Conservation (phyloP, 2,797 vertebrate species). For the Gorsachius magnificus region DNA sequence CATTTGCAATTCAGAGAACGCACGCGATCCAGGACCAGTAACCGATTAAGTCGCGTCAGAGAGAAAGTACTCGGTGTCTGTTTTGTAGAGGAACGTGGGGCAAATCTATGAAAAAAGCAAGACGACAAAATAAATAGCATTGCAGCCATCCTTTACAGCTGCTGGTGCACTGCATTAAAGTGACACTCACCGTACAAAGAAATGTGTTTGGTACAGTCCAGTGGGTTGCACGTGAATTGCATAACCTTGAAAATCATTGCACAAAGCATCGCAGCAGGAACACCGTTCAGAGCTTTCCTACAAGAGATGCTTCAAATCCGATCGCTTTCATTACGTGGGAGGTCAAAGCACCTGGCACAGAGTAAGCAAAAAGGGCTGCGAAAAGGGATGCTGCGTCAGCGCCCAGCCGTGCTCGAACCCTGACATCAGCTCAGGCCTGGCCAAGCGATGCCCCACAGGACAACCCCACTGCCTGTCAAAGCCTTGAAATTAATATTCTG, state of each 20-base stretch:
- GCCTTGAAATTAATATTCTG: neutral
- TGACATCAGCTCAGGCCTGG: neutral
- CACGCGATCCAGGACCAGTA: neutral
- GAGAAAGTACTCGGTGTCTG: neutral
- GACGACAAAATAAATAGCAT: neutral
- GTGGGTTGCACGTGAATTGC: conserved; percentile 36
- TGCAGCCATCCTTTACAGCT: conserved; percentile 39
- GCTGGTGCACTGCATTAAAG: conserved; percentile 23
- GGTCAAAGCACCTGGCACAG: neutral
- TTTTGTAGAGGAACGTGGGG: conserved; percentile 1
- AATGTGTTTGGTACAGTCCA: conserved; percentile 32
- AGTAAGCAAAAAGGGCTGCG: neutral
- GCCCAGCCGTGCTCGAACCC: fast-evolving
- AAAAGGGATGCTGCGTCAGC: neutral
- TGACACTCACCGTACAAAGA: conserved; percentile 11
- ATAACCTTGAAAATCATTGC: conserved; percentile 44
- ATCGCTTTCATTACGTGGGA: neutral
- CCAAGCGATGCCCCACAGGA: neutral
- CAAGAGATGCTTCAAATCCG: neutral
- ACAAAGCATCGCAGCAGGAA: conserved; percentile 28
- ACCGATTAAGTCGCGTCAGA: neutral
- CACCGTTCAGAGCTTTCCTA: conserved; percentile 13
- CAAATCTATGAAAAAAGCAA: conserved; percentile 13
- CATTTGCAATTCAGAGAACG: neutral
- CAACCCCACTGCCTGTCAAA: neutral